A percentile compares a stretch with the other conserved stretches of the same genome.
These are phyloP conservation scores for Aproaerema taeniolella DNA, from an alignment of 2,888 invertebrate genomes.

Conservation along the genomic window DNA sequence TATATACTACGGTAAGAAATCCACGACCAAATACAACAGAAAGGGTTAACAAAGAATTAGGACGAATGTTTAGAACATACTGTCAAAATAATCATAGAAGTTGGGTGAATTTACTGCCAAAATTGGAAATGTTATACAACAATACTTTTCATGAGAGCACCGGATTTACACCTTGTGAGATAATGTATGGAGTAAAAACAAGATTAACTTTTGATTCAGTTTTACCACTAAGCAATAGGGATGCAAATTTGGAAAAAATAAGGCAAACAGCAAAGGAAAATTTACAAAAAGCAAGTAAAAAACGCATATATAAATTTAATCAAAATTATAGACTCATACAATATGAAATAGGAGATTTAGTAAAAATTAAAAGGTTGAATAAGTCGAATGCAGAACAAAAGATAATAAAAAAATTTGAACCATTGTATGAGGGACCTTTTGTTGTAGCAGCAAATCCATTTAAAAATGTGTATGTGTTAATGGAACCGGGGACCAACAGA, in stretches of 20 bases:
- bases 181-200: slow-evolving; percentile 11
- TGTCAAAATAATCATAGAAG: slow-evolving; percentile 18
- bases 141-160: slow-evolving; percentile 21
- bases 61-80: slow-evolving; percentile 21
- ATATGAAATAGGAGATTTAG: slow-evolving; percentile 18
- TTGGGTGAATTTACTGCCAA: slow-evolving; percentile 17
- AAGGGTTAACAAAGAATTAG: slow-evolving; percentile 22
- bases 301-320: slow-evolving; percentile 8
- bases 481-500: background rate
- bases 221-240: background rate
- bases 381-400: slow-evolving; percentile 16
- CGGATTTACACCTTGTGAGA: slow-evolving; percentile 19
- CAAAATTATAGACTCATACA: slow-evolving; percentile 9
- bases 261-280: slow-evolving; percentile 10
- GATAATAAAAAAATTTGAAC: slow-evolving; percentile 3
- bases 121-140: slow-evolving; percentile 21
- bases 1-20: slow-evolving; percentile 22
- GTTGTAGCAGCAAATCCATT: slow-evolving; percentile 2
- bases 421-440: slow-evolving; percentile 7
- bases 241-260: background rate
- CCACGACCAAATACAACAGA: slow-evolving; percentile 23
- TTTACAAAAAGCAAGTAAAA: slow-evolving; percentile 5
- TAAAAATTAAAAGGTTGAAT: slow-evolving; percentile 12
- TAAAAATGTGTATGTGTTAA: slow-evolving; percentile 5
- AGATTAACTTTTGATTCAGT: slow-evolving; percentile 12